phyloP scores from a whole-genome alignment of 2,888 invertebrate species.

The Euzophera pinguis region DNA sequence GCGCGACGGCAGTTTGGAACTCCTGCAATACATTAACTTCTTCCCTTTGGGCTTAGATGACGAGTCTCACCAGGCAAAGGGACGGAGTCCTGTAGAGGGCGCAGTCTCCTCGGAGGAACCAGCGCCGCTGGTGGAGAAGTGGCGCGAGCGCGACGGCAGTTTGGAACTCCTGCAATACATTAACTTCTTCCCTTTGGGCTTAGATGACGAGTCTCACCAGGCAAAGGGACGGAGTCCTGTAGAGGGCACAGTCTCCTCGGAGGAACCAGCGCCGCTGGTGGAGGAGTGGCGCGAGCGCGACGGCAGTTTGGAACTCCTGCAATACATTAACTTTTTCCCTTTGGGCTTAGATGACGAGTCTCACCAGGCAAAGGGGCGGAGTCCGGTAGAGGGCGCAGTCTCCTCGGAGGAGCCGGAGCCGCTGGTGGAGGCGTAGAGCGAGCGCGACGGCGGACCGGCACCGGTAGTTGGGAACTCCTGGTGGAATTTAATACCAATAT shows the following conservation, averaged over 20 bases:
- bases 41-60: no score
- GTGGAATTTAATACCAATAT: no score
- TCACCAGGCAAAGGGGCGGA: conserved; percentile 71
- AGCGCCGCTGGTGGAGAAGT: conserved; percentile 62
- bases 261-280: conserved; percentile 52
- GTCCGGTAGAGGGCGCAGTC: conserved; percentile 64
- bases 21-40: no score
- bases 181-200: no score
- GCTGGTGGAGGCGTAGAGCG: conserved; percentile 66
- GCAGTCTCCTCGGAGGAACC: conserved; percentile 52
- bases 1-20: no score
- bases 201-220: no score
- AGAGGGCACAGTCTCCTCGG: conserved; percentile 61
- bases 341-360: no score
- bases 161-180: no score
- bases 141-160: conserved; percentile 60
- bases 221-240: conserved; percentile 69
- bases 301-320: no score
- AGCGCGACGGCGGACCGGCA: conserved; percentile 61
- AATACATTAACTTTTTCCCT: no score
- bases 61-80: conserved; percentile 66
- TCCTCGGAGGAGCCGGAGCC: conserved; percentile 52
- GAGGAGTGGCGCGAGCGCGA: conserved; percentile 65
- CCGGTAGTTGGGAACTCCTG: conserved; percentile 64
- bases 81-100: conserved; percentile 68